Evolutionary conservation across 2,888 invertebrate species (phyloP).

Genomic region (Plebejus melissa): DNA sequence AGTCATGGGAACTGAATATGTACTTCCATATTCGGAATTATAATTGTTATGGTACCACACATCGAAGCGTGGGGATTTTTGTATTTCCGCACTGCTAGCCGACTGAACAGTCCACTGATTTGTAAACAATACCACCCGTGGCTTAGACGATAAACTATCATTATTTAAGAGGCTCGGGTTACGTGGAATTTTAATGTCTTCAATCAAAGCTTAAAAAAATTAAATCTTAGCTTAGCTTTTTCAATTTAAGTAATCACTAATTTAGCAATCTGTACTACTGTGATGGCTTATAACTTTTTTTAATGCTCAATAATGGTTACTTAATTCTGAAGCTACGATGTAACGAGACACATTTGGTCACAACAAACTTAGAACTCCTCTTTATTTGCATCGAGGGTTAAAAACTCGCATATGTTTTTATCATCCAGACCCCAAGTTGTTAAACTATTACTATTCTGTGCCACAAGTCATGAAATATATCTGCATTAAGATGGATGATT

Average conservation of each 20-base stretch:
- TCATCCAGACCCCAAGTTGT: not conserved
- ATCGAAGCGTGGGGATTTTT: slow-evolving; percentile 53
- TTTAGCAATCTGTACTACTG: not conserved
- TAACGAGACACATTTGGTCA: too few species aligned
- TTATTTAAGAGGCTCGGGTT: not conserved
- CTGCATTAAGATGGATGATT: not conserved
- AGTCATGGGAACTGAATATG: slow-evolving; percentile 73
- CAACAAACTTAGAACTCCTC: not conserved
- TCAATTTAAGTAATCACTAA: not conserved
- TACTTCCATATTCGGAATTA: slow-evolving; percentile 57
- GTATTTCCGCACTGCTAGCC: slow-evolving; percentile 50
- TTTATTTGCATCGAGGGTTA: not conserved
- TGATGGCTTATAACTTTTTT: too few species aligned
- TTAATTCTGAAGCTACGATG: too few species aligned
- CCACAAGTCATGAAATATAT: not conserved
- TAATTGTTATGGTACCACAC: slow-evolving; percentile 52
- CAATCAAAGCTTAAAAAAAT: not conserved
- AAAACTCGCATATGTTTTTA: not conserved
- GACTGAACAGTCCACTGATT: slow-evolving; percentile 36
- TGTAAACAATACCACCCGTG: slow-evolving; percentile 36
- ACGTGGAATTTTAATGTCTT: not conserved
- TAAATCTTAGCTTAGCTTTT: not conserved
- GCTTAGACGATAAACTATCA: slow-evolving; percentile 21
- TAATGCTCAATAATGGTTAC: too few species aligned
- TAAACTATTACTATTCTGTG: not conserved